Percentiles rank a stretch among this genome's conserved stretches.
Evolutionary conservation across 2,113 vertebrate genomes (phyloP).

Genomic region (Himantopus leucocephalus): DNA sequence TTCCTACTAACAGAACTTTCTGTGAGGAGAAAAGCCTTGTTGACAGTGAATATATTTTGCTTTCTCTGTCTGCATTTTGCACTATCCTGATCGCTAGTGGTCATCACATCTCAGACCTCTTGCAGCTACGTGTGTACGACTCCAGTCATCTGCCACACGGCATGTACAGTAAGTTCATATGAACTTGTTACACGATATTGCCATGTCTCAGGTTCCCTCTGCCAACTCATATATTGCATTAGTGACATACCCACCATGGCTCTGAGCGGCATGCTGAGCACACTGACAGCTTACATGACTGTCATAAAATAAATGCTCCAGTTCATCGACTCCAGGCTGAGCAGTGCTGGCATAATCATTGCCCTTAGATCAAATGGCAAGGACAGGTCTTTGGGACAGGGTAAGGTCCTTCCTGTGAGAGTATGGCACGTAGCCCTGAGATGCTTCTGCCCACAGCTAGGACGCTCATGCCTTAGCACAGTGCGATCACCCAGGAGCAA

Average conservation of each 20-base stretch:
- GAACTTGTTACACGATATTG: not conserved
- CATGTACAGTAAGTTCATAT: not conserved
- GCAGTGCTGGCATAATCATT: not conserved
- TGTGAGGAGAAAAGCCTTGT: not conserved
- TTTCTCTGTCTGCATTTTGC: not conserved
- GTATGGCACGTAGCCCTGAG: fast-evolving
- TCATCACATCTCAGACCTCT: not conserved
- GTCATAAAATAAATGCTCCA: not conserved
- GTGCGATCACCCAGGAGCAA: not conserved
- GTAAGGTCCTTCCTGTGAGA: not conserved
- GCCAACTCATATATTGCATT: not conserved
- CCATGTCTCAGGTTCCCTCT: not conserved
- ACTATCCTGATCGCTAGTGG: not conserved
- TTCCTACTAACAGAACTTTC: not conserved
- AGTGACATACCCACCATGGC: not conserved
- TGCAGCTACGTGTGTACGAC: not conserved
- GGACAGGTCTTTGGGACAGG: not conserved
- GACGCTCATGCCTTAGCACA: not conserved
- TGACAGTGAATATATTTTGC: not conserved
- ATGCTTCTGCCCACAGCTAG: not conserved
- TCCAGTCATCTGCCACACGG: not conserved
- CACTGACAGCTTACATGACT: not conserved
- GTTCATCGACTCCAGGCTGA: not conserved
- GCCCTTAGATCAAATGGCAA: not conserved
- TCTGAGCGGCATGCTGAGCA: not conserved